Conservation (phyloP, 2,113 vertebrate genomes). For the Ahaetulla prasina region DNA sequence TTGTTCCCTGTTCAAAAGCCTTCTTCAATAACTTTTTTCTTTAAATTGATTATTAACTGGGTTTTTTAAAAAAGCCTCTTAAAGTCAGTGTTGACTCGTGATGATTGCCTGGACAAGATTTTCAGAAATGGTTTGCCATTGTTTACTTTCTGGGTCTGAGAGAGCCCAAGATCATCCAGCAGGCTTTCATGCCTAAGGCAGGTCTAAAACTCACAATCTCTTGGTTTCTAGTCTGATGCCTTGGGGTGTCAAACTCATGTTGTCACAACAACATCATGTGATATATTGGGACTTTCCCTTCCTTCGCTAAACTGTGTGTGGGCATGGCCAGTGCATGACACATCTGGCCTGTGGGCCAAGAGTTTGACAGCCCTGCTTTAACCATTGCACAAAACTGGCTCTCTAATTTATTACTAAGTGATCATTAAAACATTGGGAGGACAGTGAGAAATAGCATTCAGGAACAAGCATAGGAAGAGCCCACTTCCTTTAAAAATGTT, state of each 20-base stretch:
- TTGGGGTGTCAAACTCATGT: not conserved
- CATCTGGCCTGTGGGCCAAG: too few species aligned
- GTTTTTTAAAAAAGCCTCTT: not conserved
- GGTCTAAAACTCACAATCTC: not conserved
- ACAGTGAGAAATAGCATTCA: not conserved
- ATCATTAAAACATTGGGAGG: not conserved
- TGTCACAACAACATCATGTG: too few species aligned
- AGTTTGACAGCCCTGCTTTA: not conserved
- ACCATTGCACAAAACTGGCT: not conserved
- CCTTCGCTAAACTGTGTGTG: too few species aligned
- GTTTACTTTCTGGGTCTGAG: not conserved
- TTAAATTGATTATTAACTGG: not conserved
- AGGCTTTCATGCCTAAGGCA: not conserved
- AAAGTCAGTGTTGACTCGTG: not conserved
- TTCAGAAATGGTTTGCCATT: not conserved
- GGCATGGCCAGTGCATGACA: too few species aligned
- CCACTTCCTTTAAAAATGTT: not conserved
- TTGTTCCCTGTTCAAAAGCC: not conserved
- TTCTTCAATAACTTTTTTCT: not conserved
- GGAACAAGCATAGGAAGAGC: not conserved
- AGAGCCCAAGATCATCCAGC: not conserved
- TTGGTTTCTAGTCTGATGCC: not conserved
- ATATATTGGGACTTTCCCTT: too few species aligned
- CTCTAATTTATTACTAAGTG: not conserved
- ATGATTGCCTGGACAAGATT: not conserved